phyloP scores from a whole-genome alignment of 2,888 invertebrate species.

The Drosophila paranaensis region DNA sequence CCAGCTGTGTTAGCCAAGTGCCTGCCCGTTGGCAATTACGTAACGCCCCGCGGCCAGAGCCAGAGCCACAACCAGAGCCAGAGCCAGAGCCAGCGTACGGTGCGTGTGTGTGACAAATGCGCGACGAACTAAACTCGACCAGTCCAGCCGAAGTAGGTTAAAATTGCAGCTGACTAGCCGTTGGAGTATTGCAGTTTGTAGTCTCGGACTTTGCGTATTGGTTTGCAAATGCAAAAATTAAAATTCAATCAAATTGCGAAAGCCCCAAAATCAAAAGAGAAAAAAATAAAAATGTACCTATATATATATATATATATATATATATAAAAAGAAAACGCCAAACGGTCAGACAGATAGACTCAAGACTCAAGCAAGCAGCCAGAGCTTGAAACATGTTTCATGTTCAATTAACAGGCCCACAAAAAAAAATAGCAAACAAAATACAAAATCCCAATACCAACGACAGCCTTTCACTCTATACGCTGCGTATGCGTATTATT shows the following conservation, averaged over 20 bases:
- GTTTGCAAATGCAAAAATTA: constrained; percentile 74
- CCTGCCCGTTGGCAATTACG: constrained; percentile 65
- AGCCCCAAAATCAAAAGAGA: constrained; percentile 46
- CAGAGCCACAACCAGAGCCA: neutral
- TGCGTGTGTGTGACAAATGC: constrained; percentile 78
- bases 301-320: constrained; percentile 4
- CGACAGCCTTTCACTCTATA: constrained; percentile 59
- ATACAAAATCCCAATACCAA: constrained; percentile 46
- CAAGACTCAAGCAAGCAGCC: constrained; percentile 20
- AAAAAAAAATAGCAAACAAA: constrained; percentile 6
- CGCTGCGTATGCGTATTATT: constrained; percentile 54
- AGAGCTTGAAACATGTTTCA: constrained; percentile 69
- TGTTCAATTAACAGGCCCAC: constrained; percentile 72
- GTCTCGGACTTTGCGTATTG: constrained; percentile 54
- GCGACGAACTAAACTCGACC: constrained; percentile 79
- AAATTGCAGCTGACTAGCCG: constrained; percentile 74
- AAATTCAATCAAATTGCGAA: constrained; percentile 81
- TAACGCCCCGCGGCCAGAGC: constrained; percentile 56
- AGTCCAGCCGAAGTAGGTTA: constrained; percentile 73
- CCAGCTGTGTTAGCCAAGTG: constrained; percentile 64
- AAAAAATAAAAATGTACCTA: constrained; percentile 8
- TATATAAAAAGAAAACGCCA: constrained; percentile 27
- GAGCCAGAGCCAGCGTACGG: constrained; percentile 22
- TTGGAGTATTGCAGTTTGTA: constrained; percentile 47
- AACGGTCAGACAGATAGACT: constrained; percentile 45